These are phyloP conservation scores for Tadarida brasiliensis DNA, from an alignment of 2,797 vertebrate species.

Conservation along the genomic window DNA sequence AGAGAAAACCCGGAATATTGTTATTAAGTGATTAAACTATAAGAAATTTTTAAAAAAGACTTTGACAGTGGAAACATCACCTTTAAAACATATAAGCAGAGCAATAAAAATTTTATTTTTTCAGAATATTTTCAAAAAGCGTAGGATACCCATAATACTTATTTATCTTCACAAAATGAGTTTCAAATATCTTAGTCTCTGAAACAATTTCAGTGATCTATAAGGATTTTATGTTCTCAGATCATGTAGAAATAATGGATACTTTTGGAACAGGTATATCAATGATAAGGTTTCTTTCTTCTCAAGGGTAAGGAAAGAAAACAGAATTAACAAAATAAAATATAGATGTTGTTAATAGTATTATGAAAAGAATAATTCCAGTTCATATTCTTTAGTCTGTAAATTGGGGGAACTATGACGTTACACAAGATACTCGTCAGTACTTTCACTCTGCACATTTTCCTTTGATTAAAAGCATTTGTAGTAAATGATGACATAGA, in stretches of 20 bases:
- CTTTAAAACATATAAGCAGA: neutral
- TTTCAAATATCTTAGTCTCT: neutral
- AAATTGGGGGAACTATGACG: conserved; percentile 88
- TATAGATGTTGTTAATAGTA: neutral
- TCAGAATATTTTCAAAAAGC: neutral
- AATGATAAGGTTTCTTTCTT: neutral
- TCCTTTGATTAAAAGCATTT: neutral
- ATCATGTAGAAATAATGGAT: neutral
- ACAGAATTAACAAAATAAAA: conserved; percentile 4
- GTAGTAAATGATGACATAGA: neutral
- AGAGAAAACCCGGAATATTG: neutral
- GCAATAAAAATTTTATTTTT: neutral
- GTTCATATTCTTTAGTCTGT: conserved; percentile 79
- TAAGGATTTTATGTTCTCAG: neutral
- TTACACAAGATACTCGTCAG: conserved; percentile 71
- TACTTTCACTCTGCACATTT: neutral
- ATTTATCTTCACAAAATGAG: neutral
- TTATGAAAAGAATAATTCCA: conserved; percentile 28
- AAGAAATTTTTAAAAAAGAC: neutral
- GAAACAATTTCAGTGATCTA: neutral
- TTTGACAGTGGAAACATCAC: neutral
- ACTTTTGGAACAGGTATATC: neutral
- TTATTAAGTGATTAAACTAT: conserved; percentile 42
- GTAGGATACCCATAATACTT: neutral
- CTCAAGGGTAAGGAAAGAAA: conserved; percentile 41